Conservation (phyloP, 2,113 vertebrate genomes). For the Pogona vitticeps region DNA sequence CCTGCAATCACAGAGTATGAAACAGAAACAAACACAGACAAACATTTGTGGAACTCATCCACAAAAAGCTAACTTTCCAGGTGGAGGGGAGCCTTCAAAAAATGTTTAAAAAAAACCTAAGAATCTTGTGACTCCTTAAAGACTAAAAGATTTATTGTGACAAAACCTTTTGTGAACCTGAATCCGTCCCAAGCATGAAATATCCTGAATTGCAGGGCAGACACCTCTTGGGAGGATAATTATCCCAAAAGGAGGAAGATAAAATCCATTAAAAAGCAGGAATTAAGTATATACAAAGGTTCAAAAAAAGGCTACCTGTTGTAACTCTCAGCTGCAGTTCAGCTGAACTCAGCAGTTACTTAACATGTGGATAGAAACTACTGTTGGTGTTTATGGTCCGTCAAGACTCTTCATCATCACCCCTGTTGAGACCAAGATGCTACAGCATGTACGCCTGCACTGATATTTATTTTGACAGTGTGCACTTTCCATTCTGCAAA, state of each 20-base stretch:
- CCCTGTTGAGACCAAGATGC: too few relatives aligned
- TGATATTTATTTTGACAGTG: background rate
- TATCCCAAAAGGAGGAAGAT: background rate
- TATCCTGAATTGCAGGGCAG: background rate
- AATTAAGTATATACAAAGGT: too few relatives aligned
- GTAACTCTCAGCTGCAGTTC: too few relatives aligned
- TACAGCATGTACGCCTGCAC: background rate
- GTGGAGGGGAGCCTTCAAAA: background rate
- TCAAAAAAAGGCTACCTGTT: background rate
- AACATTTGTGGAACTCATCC: background rate
- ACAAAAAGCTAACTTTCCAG: background rate
- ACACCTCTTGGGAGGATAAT: background rate
- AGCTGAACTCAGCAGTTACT: background rate
- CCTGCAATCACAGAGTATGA: constrained; percentile 1
- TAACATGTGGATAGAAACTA: background rate
- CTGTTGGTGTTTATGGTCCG: background rate
- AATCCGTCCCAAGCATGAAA: background rate
- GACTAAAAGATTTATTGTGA: too few relatives aligned
- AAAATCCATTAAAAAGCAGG: background rate
- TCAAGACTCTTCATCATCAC: background rate
- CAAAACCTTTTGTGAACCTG: background rate
- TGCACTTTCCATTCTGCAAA: background rate
- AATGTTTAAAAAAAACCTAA: background rate
- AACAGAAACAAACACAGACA: background rate
- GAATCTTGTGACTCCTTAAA: too few relatives aligned